Evolutionary conservation across 2,797 vertebrate species (phyloP), one percentile per base, ranked within the genome.

Genomic region (Masticophis lateralis): DNA sequence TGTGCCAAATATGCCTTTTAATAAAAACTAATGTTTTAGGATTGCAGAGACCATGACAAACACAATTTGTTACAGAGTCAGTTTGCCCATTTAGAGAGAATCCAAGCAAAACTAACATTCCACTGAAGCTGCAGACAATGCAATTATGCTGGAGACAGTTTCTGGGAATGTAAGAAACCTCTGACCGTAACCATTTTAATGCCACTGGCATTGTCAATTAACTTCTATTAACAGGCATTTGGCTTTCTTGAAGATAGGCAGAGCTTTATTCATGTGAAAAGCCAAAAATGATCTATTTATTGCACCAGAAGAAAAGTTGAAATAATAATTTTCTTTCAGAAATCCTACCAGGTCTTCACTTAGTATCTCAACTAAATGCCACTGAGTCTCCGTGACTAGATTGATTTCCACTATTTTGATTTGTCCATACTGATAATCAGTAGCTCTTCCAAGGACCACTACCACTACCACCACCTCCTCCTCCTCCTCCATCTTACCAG

Each of bases 41-140:
- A 94, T 83, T n/a, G 66, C 91, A 93, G 92, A 95, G 90, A 92
- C 51, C 1, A 92, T n/a, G 93, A 92, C 96, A 95, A 95, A 94
- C 43, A 56, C 0, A 11, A 93, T 90, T 93, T 94, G 94, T 90
- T 91, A 91, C 63, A 94, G 87, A 96, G 93, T 93, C 51, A 92
- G 55, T 47, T 90, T 92, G 74, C 86, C n/a, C 90, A 92, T 57
- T 56, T 22, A 57, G 94, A 91, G 59, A 88, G 32, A 91, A 16
- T 27, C 79, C 43, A 83, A 92, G 90, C 89, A 89, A 69, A 86
- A 89, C 90, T 2, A 0, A 13, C 87, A 66, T 0, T 53, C 25
- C 20, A 86, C 60, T 14, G 16, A 1, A 92, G 91, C 69, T 92
- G 91, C 61, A 74, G 56, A 92, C 60, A 55, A 83, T 61, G 69